These are phyloP conservation scores for Clistopyga incitator DNA, from an alignment of 2,888 invertebrate species.

Conservation along the genomic window DNA sequence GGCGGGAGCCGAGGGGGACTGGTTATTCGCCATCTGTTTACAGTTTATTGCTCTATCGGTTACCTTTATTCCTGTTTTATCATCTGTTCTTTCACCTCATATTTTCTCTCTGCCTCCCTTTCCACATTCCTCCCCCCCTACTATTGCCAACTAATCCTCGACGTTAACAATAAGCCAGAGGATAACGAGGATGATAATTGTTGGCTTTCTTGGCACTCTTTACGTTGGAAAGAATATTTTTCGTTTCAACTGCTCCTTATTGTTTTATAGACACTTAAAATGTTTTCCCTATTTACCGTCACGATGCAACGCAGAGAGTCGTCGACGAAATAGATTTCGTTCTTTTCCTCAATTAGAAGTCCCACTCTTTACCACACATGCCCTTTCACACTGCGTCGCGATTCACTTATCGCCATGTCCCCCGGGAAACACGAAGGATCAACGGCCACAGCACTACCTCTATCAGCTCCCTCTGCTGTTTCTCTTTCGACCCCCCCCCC, in stretches of 20 bases:
- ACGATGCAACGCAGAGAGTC: slow-evolving; percentile 19
- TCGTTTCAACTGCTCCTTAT: slow-evolving; percentile 52
- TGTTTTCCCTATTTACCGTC: background rate
- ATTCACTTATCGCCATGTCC: slow-evolving; percentile 68
- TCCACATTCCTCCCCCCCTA: slow-evolving; percentile 7
- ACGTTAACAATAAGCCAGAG: slow-evolving; percentile 35
- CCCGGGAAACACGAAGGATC: slow-evolving; percentile 56
- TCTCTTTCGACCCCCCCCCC: slow-evolving; percentile 20
- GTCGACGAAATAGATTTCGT: slow-evolving; percentile 34
- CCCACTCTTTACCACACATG: slow-evolving; percentile 49
- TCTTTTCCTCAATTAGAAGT: slow-evolving; percentile 49
- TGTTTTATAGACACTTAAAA: slow-evolving; percentile 44
- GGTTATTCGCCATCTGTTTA: slow-evolving; percentile 66
- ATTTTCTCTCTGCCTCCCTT: slow-evolving; percentile 26
- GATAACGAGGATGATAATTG: slow-evolving; percentile 37
- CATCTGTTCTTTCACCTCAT: slow-evolving; percentile 38
- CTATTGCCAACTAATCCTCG: slow-evolving; percentile 50
- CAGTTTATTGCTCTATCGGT: slow-evolving; percentile 68
- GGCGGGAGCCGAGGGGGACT: slow-evolving; percentile 59
- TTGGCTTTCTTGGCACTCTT: slow-evolving; percentile 19
- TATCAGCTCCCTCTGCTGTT: slow-evolving; percentile 38
- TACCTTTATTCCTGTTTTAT: slow-evolving; percentile 63
- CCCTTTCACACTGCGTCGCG: slow-evolving; percentile 60
- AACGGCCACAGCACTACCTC: slow-evolving; percentile 22
- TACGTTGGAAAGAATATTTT: slow-evolving; percentile 30